Evolutionary conservation across 2,888 invertebrate genomes (phyloP).

Genomic region (Rotaria sp.): DNA sequence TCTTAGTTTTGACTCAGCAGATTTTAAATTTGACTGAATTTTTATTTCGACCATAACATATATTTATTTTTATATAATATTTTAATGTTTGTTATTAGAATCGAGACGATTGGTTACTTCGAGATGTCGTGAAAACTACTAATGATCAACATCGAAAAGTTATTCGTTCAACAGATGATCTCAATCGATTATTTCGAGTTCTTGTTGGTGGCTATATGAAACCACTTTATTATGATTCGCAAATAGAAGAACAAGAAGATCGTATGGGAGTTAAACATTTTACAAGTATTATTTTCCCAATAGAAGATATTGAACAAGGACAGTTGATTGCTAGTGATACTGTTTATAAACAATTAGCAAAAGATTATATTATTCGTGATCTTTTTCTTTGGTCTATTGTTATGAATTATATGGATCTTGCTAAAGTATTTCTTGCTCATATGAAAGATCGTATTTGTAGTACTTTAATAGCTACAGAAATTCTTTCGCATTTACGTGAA

Average conservation of each 20-base stretch:
- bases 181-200: not conserved
- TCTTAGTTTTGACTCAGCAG: no score
- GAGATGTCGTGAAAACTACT: not conserved
- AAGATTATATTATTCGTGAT: conserved; percentile 3
- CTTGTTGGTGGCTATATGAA: not conserved
- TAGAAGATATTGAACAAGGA: not conserved
- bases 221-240: not conserved
- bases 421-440: not conserved
- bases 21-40: no score
- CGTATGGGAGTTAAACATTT: not conserved
- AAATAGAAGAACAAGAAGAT: not conserved
- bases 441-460: conserved; percentile 2
- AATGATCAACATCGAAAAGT: not conserved
- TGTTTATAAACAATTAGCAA: not conserved
- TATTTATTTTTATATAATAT: no score
- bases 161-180: not conserved
- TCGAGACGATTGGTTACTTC: not conserved
- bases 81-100: not conserved
- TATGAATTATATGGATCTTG: not conserved
- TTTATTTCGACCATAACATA: no score
- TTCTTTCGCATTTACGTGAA: not conserved
- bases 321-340: not conserved
- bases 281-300: not conserved
- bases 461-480: not conserved
- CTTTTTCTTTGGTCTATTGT: not conserved